phyloP scores from a whole-genome alignment of 1,140 invertebrate species.

The Anastrepha ludens region DNA sequence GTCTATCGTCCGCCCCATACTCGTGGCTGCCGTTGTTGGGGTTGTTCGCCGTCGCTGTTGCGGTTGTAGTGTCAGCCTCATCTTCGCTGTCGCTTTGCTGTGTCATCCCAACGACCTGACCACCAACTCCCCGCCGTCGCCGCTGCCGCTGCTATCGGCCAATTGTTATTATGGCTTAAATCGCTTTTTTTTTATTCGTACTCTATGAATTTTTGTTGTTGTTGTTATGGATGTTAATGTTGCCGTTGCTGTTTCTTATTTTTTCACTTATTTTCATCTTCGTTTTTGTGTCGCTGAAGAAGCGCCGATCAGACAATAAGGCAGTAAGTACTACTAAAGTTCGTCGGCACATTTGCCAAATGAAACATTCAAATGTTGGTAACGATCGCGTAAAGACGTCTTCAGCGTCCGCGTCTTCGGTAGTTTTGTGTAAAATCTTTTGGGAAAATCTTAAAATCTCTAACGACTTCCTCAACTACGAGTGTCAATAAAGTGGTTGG shows the following conservation, averaged over 20 bases:
- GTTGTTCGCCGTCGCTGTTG: background rate
- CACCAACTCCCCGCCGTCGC: background rate
- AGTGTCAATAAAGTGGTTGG: slow-evolving; percentile 10
- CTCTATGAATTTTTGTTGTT: slow-evolving; percentile 48
- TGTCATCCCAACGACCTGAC: background rate
- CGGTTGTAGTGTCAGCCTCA: background rate
- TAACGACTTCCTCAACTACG: slow-evolving; percentile 51
- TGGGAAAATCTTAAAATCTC: slow-evolving; percentile 34
- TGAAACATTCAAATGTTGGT: slow-evolving; percentile 74
- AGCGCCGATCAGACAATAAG: slow-evolving; percentile 17
- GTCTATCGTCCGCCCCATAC: background rate
- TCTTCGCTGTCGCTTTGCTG: background rate
- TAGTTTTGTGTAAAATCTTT: slow-evolving; percentile 7
- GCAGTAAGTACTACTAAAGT: slow-evolving; percentile 68
- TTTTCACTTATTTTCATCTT: slow-evolving; percentile 58
- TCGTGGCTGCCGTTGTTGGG: slow-evolving; percentile 24
- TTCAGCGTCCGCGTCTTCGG: slow-evolving; percentile 58
- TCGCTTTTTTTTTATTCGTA: background rate
- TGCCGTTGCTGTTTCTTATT: slow-evolving; percentile 43
- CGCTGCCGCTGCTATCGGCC: background rate
- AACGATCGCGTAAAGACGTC: slow-evolving; percentile 73
- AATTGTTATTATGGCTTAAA: slow-evolving; percentile 32
- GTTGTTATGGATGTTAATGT: slow-evolving; percentile 59
- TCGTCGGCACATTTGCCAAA: slow-evolving; percentile 72
- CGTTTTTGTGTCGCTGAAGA: slow-evolving; percentile 64